Evolutionary conservation across 2,113 vertebrate genomes (phyloP).

Genomic region (Burhinus bistriatus): DNA sequence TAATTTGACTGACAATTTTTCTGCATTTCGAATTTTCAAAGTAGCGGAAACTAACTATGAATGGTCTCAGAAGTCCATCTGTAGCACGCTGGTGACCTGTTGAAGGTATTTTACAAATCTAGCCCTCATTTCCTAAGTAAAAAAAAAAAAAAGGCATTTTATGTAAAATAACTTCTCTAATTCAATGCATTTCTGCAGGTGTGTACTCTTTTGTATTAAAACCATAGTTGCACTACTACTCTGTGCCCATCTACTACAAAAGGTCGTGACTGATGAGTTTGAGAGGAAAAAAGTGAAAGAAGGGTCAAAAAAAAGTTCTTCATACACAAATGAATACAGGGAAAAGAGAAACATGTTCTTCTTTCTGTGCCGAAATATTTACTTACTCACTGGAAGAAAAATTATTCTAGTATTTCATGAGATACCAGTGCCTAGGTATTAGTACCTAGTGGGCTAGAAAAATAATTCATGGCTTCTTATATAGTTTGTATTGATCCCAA

Average conservation of each 20-base stretch:
- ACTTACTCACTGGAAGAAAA: conserved; percentile 31
- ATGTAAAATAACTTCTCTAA: not conserved
- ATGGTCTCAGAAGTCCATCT: not conserved
- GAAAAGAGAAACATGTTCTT: not conserved
- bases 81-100: not conserved
- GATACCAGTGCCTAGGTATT: conserved; percentile 14
- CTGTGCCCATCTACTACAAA: not conserved
- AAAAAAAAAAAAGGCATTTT: not conserved
- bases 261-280: not conserved
- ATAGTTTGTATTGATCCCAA: conserved; percentile 33
- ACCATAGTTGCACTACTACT: not conserved
- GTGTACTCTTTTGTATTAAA: not conserved
- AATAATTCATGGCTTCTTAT: conserved; percentile 38
- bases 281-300: conserved; percentile 1
- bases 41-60: not conserved
- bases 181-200: not conserved
- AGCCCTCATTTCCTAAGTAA: not conserved
- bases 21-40: not conserved
- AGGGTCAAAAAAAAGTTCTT: conserved; percentile 23
- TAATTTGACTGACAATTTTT: not conserved
- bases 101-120: conserved; percentile 16
- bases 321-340: not conserved
- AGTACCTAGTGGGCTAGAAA: conserved; percentile 10
- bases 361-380: not conserved
- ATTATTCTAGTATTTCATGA: conserved; percentile 14